A percentile compares a stretch with the other conserved stretches of the same genome.
These are phyloP conservation scores for Trachelus tabidus DNA, from an alignment of 2,888 invertebrate species.

Conservation along the genomic window DNA sequence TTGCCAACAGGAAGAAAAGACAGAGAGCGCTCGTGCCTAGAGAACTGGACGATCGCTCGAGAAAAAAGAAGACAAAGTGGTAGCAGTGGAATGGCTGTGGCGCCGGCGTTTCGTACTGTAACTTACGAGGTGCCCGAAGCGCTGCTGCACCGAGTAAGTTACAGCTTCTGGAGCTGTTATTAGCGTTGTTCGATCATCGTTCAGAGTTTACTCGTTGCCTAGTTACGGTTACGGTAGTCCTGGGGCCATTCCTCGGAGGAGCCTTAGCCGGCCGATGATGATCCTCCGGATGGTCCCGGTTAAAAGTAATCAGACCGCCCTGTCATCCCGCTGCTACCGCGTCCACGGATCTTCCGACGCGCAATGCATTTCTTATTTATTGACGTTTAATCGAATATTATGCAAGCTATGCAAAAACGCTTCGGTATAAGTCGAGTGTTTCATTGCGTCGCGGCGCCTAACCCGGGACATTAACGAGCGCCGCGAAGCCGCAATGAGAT, in stretches of 20 bases:
- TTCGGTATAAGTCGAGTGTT: neutral
- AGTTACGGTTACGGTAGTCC: neutral
- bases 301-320: neutral
- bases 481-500: slow-evolving; percentile 48
- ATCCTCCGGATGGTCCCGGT: neutral
- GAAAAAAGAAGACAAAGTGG: neutral
- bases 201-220: slow-evolving; percentile 17
- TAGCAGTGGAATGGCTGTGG: neutral
- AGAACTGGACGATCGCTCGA: neutral
- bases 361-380: neutral
- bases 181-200: slow-evolving; percentile 54
- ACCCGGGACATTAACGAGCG: neutral
- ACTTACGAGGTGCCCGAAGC: slow-evolving; percentile 30
- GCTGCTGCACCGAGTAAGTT: slow-evolving; percentile 30
- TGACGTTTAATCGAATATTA: neutral
- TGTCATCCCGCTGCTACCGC: neutral
- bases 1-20: neutral
- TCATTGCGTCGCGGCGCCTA: neutral
- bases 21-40: neutral
- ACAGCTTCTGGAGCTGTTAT: slow-evolving; percentile 46
- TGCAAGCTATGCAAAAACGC: neutral
- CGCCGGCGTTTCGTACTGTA: slow-evolving; percentile 12
- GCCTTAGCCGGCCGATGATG: neutral
- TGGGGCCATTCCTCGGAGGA: neutral
- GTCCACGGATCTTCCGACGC: neutral